phyloP scores from a whole-genome alignment of 1,140 invertebrate genomes.

The Ips typographus region DNA sequence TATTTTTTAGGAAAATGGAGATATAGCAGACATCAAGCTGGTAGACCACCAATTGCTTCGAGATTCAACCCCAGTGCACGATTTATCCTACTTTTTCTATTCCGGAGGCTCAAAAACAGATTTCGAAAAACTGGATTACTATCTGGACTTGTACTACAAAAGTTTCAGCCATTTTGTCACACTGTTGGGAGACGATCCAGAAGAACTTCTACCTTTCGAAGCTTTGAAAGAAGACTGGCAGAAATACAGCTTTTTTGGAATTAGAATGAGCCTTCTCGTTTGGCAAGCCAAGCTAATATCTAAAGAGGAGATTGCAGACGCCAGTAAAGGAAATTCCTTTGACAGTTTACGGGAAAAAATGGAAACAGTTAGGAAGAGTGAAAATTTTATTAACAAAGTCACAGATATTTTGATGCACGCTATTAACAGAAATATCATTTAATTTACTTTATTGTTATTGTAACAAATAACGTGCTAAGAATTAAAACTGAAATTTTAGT shows the following conservation, averaged over 20 bases:
- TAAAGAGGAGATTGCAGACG: conserved; percentile 1
- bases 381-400: too few species aligned
- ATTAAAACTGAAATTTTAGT: too few species aligned
- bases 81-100: conserved; percentile 61
- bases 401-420: too few species aligned
- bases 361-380: too few species aligned
- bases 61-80: conserved; percentile 59
- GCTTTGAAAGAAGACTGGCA: conserved; percentile 51
- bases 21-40: conserved; percentile 22
- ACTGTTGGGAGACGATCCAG: conserved; percentile 51
- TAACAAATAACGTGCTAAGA: too few species aligned
- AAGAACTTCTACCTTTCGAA: conserved; percentile 53
- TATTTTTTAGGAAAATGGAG: conserved; percentile 9
- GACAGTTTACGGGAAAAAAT: too few species aligned
- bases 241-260: conserved; percentile 47
- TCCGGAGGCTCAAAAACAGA: conserved; percentile 56
- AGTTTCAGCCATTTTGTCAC: conserved; percentile 51
- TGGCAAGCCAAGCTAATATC: conserved; percentile 26
- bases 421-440: too few species aligned
- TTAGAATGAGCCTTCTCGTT: conserved; percentile 17
- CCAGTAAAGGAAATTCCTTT: too few species aligned
- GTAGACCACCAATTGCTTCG: conserved; percentile 61
- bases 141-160: conserved; percentile 58
- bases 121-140: conserved; percentile 51
- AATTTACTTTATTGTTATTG: too few species aligned